Evolutionary conservation across 2,888 invertebrate species (phyloP), one percentile per base, ranked within the genome.

Genomic region (Teleiodes luculella): DNA sequence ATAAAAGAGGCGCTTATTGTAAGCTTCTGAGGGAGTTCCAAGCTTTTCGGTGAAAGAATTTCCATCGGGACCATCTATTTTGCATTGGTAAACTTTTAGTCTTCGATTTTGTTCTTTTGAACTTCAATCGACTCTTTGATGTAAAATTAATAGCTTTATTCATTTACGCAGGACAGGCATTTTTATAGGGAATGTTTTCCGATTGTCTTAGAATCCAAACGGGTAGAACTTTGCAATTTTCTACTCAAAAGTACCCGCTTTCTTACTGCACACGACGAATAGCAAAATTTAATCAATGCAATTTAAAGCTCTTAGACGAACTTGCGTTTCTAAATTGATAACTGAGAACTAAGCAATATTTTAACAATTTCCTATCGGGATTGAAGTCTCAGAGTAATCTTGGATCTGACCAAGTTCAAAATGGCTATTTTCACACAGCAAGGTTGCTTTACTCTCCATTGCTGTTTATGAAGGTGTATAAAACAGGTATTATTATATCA

Each of bases 1-100:
- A 81, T 77, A 83, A 73, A 70, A 63, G 64, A 64, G 54, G 61
- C 68, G 65, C 62, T 72, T 70, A 67, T 72, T 77, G 74, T 75
- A 67, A 63, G 72, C 68, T 72, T 71, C 69, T 67, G 66, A 63
- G 60, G 61, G 59, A 66, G 64, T 62, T 68, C 57, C 48, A 56
- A 56, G 60, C 57, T 57, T 54, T 58, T 68, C 63, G 64, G n/a
- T 24, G 52, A 61, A 54, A 57, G 54, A 59, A 53, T 58, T 61
- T 57, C 59, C 54, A 61, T 57, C 16, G 54, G 52, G 54, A 57
- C 48, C 54, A 54, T 47, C 61, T 59, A 55, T 53, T 49, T 55
- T n/a, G 45, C 54, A 53, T 52, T 41, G 28, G 46, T 13, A 8
- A 55, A 37, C 31, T 54, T 56, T 52, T 47, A 10, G 28, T 31